Percentiles rank a stretch among this genome's conserved stretches.
These are phyloP conservation scores for Mus spicilegus DNA, from an alignment of 2,113 vertebrate genomes.

Conservation along the genomic window DNA sequence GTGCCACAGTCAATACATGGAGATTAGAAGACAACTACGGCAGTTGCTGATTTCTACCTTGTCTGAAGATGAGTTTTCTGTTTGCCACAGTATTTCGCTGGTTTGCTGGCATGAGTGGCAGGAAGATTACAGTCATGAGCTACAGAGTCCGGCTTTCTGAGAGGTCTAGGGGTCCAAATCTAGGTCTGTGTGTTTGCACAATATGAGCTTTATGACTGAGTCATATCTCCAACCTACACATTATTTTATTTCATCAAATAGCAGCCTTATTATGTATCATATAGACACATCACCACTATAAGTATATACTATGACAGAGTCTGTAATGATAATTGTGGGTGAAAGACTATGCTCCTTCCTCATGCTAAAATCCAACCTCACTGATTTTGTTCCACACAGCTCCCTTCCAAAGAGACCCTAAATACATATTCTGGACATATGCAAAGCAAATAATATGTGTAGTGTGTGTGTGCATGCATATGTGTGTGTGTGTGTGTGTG, in stretches of 20 bases:
- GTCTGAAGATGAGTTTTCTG: neutral
- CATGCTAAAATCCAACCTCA: neutral
- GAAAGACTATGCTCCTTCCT: neutral
- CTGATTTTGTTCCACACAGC: rapidly evolving
- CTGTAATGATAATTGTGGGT: rapidly evolving
- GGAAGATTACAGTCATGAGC: neutral
- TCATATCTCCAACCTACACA: neutral
- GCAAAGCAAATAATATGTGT: neutral
- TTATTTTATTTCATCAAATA: neutral
- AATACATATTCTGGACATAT: rapidly evolving
- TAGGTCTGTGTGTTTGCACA: neutral
- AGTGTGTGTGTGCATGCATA: neutral
- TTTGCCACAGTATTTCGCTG: neutral
- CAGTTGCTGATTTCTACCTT: too few species aligned
- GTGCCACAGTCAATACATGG: too few species aligned
- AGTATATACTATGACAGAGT: neutral
- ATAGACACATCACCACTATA: neutral
- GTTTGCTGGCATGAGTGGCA: too few species aligned
- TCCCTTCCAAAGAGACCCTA: neutral
- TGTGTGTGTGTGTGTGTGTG: too few species aligned
- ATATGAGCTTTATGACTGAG: neutral
- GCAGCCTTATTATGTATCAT: neutral
- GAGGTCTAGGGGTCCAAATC: neutral
- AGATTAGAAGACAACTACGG: neutral
- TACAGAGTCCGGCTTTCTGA: neutral